Evolutionary conservation across 2,888 invertebrate genomes (phyloP).

Genomic region (Leptinotarsa peninsularis): DNA sequence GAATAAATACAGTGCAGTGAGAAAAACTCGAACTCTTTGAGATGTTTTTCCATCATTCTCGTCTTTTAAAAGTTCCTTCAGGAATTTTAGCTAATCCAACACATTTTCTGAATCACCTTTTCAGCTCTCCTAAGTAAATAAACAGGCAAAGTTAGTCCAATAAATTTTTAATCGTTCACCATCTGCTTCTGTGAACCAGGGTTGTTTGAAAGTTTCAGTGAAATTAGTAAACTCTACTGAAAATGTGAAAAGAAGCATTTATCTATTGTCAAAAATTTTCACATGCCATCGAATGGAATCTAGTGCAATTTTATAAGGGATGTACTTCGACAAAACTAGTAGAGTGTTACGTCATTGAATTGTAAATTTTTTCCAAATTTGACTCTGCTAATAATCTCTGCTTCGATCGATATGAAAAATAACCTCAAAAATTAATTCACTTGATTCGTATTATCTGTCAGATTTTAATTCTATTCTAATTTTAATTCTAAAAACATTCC

Average conservation of each 20-base stretch:
- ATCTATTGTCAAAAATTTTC: neutral
- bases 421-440: too few species aligned
- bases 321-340: neutral
- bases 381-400: too few species aligned
- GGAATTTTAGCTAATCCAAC: neutral
- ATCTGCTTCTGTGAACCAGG: neutral
- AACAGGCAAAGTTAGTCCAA: neutral
- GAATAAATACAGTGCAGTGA: too few species aligned
- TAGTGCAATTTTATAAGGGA: neutral
- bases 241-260: neutral
- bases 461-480: too few species aligned
- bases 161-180: conserved; percentile 2
- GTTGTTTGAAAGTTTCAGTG: conserved; percentile 5
- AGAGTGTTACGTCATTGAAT: too few species aligned
- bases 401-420: too few species aligned
- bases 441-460: too few species aligned
- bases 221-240: neutral
- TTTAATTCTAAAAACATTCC: too few species aligned
- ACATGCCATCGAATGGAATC: neutral
- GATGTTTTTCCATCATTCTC: neutral
- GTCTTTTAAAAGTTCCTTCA: neutral
- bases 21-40: neutral
- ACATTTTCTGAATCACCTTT: conserved; percentile 1
- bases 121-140: neutral
- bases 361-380: too few species aligned